phyloP scores from a whole-genome alignment of 2,888 invertebrate species.

The Tiliacea aurago region DNA sequence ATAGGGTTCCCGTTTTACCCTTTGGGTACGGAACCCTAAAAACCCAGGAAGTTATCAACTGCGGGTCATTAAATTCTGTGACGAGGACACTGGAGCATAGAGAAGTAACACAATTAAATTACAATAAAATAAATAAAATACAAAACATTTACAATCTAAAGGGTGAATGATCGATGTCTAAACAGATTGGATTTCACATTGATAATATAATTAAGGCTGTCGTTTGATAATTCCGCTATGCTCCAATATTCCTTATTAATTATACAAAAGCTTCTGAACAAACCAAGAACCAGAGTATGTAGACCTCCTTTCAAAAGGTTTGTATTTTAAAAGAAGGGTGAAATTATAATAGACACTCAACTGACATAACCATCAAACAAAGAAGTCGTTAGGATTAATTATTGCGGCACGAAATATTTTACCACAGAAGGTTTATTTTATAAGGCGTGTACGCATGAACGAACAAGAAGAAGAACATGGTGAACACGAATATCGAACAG shows the following conservation, averaged over 20 bases:
- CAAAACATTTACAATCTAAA: constrained; percentile 20
- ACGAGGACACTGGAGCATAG: neutral
- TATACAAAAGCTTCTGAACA: constrained; percentile 29
- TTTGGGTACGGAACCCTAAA: too few relatives aligned
- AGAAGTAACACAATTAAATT: neutral
- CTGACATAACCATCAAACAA: constrained; percentile 57
- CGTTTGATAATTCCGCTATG: constrained; percentile 29
- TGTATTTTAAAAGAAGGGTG: constrained; percentile 15
- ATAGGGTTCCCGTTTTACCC: too few relatives aligned
- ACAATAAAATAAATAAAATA: constrained; percentile 13
- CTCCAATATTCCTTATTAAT: constrained; percentile 34
- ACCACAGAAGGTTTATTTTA: constrained; percentile 36
- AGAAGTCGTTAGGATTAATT: constrained; percentile 61
- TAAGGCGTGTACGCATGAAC: too few relatives aligned
- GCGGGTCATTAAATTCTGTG: neutral
- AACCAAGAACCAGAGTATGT: constrained; percentile 6
- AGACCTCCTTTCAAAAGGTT: neutral
- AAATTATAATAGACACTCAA: constrained; percentile 28
- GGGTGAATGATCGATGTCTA: constrained; percentile 30
- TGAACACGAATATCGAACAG: too few relatives aligned
- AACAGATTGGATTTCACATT: constrained; percentile 34
- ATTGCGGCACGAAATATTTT: constrained; percentile 9
- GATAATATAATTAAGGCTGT: constrained; percentile 50
- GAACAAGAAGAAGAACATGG: too few relatives aligned
- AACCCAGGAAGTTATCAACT: too few relatives aligned